Base-by-base conservation (phyloP, 1,140 invertebrate species). In the Stegodyphus dumicola region DNA sequence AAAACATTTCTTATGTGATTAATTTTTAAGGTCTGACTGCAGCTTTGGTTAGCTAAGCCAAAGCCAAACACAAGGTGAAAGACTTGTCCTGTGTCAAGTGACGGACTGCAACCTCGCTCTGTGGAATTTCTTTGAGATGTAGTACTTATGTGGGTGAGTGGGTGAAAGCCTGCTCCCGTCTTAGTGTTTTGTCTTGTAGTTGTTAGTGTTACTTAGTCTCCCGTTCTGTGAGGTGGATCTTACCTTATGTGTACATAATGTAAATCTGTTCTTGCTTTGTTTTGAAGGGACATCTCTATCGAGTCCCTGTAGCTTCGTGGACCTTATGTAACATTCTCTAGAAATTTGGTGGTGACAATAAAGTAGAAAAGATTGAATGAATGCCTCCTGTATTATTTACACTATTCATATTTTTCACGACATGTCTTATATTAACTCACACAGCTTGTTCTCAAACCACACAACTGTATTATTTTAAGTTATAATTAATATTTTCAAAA, bases 271-370 rank as follows among this genome's bases (percentile, higher is more conserved):
- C 13, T 67, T 53, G 80, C 64, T 75, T 74, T 74, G 71, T 64
- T 74, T 74, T 52, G 17, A 74, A 56, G 64, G 64, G 60, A 60
- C 11, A 18, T 71, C 18, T 71, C 60, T 54, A 53, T 66, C 71
- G 64, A 74, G 7, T 74, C 71, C 80, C 66, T 83, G 80, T 83
- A 83, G 71, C 75, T 17, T 83, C 52, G 80, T 83, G 80, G 80
- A 83, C 71, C 71, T 66, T 75, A 83, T 83, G 71, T 75, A 75
- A 83, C 48, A 83, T 75, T 74, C 70, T 75, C 70, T 83, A 83
- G 80, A 83, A 74, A 83, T 56, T 83, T 83, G 80, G 60, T 83
- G 80, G 80, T 75, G 80, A 83, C 52, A 74, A 83, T 66, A 75
- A 83, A 75, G 54, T 66, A 75, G 64, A 75, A 83, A 75, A 65